Evolutionary conservation across 2,113 vertebrate genomes (phyloP).

Genomic region (Vulpes vulpes): DNA sequence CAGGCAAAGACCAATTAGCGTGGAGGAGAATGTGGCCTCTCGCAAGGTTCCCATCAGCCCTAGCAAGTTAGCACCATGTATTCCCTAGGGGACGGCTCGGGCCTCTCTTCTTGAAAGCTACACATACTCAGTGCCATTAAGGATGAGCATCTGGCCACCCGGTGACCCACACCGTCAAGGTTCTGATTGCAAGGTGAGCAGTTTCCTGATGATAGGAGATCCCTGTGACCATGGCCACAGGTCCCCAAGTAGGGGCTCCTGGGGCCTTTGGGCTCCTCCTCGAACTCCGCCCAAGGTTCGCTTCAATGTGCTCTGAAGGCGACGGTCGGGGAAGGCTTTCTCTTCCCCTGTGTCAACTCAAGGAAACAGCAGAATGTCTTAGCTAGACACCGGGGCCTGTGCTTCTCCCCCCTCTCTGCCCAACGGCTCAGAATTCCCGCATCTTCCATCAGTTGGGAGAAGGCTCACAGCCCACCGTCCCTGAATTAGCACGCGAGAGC

Average conservation of each 20-base stretch:
- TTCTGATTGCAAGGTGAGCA: neutral
- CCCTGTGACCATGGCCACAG: neutral
- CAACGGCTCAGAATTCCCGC: neutral
- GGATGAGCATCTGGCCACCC: neutral
- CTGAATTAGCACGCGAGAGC: neutral
- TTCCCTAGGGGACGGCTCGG: neutral
- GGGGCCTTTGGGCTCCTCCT: neutral
- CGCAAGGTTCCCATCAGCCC: neutral
- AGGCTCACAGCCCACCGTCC: neutral
- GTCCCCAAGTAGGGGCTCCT: neutral
- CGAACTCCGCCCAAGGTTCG: neutral
- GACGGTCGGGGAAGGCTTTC: neutral
- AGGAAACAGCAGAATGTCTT: neutral
- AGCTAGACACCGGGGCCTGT: neutral
- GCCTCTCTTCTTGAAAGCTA: neutral
- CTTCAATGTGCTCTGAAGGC: neutral
- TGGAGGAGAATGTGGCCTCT: neutral
- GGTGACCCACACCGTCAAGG: neutral
- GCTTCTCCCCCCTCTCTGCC: neutral
- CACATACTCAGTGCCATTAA: neutral
- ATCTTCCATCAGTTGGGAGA: neutral
- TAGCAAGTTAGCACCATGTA: neutral
- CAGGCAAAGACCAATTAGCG: neutral
- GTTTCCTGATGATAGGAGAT: constrained; percentile 55
- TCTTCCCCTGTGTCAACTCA: neutral